A percentile compares a stretch with the other conserved stretches of the same genome.
Evolutionary conservation across 1,140 invertebrate species (phyloP).

Genomic region (Papilio xuthus): DNA sequence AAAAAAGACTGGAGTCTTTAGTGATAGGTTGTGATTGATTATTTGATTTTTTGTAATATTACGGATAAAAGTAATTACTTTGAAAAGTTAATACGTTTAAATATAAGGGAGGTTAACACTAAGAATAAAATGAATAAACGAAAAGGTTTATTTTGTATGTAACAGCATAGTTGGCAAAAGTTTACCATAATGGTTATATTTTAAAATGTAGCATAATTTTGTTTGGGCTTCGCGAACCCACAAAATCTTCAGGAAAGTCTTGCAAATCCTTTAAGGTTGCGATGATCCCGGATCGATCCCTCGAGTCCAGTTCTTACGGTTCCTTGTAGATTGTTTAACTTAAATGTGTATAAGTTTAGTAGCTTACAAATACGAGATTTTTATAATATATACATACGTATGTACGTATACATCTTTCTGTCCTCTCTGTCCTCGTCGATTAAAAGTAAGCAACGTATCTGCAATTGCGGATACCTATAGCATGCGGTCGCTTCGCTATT

Average conservation of each 20-base stretch:
- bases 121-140: not conserved
- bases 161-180: not conserved
- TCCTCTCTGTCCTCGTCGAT: too few relatives aligned
- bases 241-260: slow-evolving; percentile 4
- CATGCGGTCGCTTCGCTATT: too few relatives aligned
- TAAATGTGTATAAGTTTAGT: not conserved
- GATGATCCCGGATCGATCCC: not conserved
- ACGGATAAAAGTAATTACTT: not conserved
- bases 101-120: not conserved
- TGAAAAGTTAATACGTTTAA: too few relatives aligned
- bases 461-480: too few relatives aligned
- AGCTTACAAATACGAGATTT: not conserved
- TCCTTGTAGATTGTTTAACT: not conserved
- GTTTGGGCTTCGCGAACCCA: not conserved
- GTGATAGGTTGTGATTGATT: not conserved
- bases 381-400: too few relatives aligned
- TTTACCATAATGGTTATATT: not conserved
- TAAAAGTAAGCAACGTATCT: too few relatives aligned
- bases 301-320: slow-evolving; percentile 5
- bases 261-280: slow-evolving; percentile 22
- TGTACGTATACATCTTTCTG: too few relatives aligned
- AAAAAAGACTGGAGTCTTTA: not conserved
- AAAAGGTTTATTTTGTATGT: not conserved
- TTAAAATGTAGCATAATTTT: slow-evolving; percentile 1
- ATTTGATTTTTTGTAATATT: not conserved